These are phyloP conservation scores for Teleiodes luculella DNA, from an alignment of 2,888 invertebrate genomes.

Conservation along the genomic window DNA sequence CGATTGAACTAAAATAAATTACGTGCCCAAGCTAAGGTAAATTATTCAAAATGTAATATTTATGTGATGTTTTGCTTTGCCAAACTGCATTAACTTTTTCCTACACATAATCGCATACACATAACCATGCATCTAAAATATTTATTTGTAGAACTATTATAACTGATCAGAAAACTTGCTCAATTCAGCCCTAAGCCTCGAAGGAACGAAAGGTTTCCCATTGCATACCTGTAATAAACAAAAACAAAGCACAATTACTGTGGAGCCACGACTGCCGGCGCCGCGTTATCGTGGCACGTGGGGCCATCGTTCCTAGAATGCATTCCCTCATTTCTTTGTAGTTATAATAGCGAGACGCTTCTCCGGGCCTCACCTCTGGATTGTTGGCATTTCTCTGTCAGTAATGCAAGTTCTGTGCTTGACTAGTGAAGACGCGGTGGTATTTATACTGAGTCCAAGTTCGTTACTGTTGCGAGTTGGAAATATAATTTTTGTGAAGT, in stretches of 20 bases:
- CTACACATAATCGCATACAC: too few relatives aligned
- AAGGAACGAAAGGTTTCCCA: too few relatives aligned
- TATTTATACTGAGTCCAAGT: neutral
- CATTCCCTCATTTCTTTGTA: slow-evolving; percentile 35
- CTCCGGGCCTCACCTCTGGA: neutral
- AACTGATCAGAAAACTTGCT: too few relatives aligned
- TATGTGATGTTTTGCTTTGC: too few relatives aligned
- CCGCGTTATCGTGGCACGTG: slow-evolving; percentile 66
- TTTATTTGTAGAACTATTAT: too few relatives aligned
- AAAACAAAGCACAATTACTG: slow-evolving; percentile 39
- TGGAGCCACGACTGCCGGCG: slow-evolving; percentile 52
- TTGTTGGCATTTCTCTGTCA: slow-evolving; percentile 7
- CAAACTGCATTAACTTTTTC: too few relatives aligned
- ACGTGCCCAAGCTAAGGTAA: too few relatives aligned
- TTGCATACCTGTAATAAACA: slow-evolving; percentile 32
- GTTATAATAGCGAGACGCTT: slow-evolving; percentile 2
- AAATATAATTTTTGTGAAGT: neutral
- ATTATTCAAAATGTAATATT: too few relatives aligned
- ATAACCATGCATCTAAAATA: too few relatives aligned
- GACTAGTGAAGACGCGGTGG: slow-evolving; percentile 20
- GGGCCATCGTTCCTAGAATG: slow-evolving; percentile 52
- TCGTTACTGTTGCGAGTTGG: neutral
- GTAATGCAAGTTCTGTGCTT: slow-evolving; percentile 5
- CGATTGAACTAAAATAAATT: too few relatives aligned
- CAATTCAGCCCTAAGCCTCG: too few relatives aligned